A percentile compares a stretch with the other conserved stretches of the same genome.
Conservation (phyloP, 2,797 vertebrate species). For the Thaleichthys pacificus region DNA sequence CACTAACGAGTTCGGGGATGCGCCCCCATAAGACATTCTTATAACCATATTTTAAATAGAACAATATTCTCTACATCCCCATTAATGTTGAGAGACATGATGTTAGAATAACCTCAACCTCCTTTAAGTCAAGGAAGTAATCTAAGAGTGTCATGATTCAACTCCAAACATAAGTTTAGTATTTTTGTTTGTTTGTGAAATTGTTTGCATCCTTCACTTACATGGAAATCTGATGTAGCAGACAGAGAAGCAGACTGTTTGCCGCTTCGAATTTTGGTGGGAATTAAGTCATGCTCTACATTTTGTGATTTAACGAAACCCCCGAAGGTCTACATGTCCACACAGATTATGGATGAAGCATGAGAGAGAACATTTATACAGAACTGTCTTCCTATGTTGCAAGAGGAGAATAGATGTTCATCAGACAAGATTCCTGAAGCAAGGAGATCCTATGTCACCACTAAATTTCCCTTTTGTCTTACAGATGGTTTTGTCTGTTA, state of each 20-base stretch:
- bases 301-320: constrained; percentile 34
- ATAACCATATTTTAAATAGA: neutral
- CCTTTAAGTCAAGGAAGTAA: neutral
- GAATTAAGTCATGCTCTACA: constrained; percentile 34
- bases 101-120: neutral
- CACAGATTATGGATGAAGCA: constrained; percentile 43
- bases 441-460: constrained; percentile 31
- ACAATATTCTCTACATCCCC: neutral
- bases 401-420: constrained; percentile 29
- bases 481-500: constrained; percentile 39
- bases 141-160: neutral
- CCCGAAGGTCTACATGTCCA: constrained; percentile 44
- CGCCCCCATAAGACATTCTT: no score
- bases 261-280: constrained; percentile 29
- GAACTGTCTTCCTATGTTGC: constrained; percentile 29
- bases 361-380: constrained; percentile 31
- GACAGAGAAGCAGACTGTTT: constrained; percentile 20
- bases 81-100: neutral
- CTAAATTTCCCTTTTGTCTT: constrained; percentile 26
- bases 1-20: neutral
- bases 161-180: neutral
- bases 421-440: constrained; percentile 13
- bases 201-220: neutral
- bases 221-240: neutral
- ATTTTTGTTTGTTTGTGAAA: neutral